Conservation (phyloP, 1,140 invertebrate species). For the Trissolcus basalis region DNA sequence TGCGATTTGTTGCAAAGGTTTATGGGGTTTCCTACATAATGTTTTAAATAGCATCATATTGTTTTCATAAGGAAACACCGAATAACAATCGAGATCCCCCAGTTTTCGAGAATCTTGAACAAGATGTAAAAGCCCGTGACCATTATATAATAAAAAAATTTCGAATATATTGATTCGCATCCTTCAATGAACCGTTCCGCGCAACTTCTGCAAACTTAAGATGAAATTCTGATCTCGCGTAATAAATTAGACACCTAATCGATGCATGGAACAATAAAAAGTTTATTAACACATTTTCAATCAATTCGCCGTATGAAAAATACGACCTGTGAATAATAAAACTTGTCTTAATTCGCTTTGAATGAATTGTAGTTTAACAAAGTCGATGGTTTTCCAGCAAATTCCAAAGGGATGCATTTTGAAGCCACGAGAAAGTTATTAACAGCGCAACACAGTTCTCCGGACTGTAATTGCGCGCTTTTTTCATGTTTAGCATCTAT, state of each 20-base stretch:
- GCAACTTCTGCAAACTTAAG: slow-evolving; percentile 16
- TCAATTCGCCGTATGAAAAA: slow-evolving; percentile 12
- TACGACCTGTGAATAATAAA: slow-evolving; percentile 8
- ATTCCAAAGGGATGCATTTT: slow-evolving; percentile 11
- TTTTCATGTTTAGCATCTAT: slow-evolving; percentile 2
- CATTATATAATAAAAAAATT: slow-evolving; percentile 16
- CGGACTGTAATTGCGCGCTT: background rate
- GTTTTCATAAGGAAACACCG: slow-evolving; percentile 20
- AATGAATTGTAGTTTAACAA: slow-evolving; percentile 3
- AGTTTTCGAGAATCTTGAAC: slow-evolving; percentile 11
- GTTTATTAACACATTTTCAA: slow-evolving; percentile 4
- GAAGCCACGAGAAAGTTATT: slow-evolving; percentile 1
- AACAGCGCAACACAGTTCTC: background rate
- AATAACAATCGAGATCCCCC: slow-evolving; percentile 9
- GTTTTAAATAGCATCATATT: slow-evolving; percentile 17
- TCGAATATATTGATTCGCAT: slow-evolving; percentile 11
- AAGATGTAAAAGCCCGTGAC: slow-evolving; percentile 17
- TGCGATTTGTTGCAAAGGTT: slow-evolving; percentile 17
- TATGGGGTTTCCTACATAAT: slow-evolving; percentile 14
- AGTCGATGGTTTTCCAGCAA: slow-evolving; percentile 10
- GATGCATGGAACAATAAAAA: slow-evolving; percentile 19
- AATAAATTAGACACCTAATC: slow-evolving; percentile 30
- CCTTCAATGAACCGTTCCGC: slow-evolving; percentile 5
- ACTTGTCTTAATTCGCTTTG: slow-evolving; percentile 18
- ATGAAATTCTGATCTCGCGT: slow-evolving; percentile 11